Evolutionary conservation across 2,113 vertebrate genomes (phyloP), one percentile per base, ranked within the genome.

Genomic region (Notarius lentiginosus): DNA sequence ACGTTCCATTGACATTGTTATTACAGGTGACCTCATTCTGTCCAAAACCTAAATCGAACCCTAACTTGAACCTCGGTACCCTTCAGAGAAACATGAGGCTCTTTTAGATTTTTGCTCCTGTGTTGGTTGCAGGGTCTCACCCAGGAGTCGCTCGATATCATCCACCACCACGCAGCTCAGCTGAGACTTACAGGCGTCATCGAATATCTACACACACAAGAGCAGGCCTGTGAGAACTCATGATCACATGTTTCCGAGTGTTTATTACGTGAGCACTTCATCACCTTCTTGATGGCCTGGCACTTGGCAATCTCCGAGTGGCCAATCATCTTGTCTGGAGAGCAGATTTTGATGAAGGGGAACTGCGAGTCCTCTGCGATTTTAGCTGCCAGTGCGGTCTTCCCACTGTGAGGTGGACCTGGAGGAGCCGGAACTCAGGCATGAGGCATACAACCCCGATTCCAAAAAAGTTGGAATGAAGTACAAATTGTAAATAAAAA

Each of bases 341-440:
- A 99, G 90, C 98, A 99, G 93, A 99, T 98, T 94, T 99, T 99
- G 94, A 99, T 99, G 82, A 99, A 99, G n/a, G 98, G 98, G 89
- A 99, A 99, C 92, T 97, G 95, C 82, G 98, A 99, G 5, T 98
- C 96, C 92, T 99, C 97, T 0, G 98, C 95, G 88, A 99, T 99
- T 92, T 97, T 98, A 56, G 97, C 98, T 41, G 98, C 97, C 82
- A 99, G 88, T 0, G 98, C 98, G 0, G 98, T 99, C 91, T 99
- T 99, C 0, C 98, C 98, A 15, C 98, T 99, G 92, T 97, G 97
- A 5, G 98, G 97, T 24, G 97, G 97, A 10, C 98, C 98, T 99
- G 93, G 18, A 14, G 63, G 81, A 82, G 56, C 1, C 34, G 75
- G 60, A 47, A 70, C 51, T 76, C 51, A 22, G 27, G n/a, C n/a